Evolutionary conservation across 2,113 vertebrate genomes (phyloP), one percentile per base, ranked within the genome.

Genomic region (Malaclemys terrapin): DNA sequence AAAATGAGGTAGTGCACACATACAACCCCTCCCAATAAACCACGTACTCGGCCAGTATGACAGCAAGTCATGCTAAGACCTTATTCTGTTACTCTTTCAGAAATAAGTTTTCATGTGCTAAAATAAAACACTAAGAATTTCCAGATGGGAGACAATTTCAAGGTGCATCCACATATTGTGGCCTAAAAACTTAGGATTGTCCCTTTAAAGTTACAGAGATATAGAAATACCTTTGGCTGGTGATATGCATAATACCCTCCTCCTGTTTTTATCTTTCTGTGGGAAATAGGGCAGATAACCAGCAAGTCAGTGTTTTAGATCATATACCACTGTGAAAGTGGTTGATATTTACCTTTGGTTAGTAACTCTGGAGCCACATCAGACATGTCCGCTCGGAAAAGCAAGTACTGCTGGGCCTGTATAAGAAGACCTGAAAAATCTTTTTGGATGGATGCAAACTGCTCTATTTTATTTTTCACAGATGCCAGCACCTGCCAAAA

Each of bases 381-480:
- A 2, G 96, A 97, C 45, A 89, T 92, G 80, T 98, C 98, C 96
- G 99, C 99, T 49, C 99, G 98, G 93, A 99, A 98, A 90, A 99
- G 98, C 91, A 99, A 97, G 98, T 99, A 99, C 91, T 99, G 99
- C 80, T 99, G 99, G 53, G 99, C 99, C 49, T 99, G 98, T 62
- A 98, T 97, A 62, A 99, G 99, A 95, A 99, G 98, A 84, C 98
- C 98, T 1, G 99, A 97, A 80, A 99, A 99, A 96, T 99, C 99
- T 95, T 98, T 99, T 97, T 98, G 98, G 82, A 96, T 50, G 2
- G 98, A 98, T 53, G 98, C 98, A 96, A 99, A 98, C 94, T 99
- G 98, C 72, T 99, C 99, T 14, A 99, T 99, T 98, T 99, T 99
- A 97, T 99, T 99, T 98, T 99, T 99, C 96, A 99, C 98, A 76